Evolutionary conservation across 1,140 invertebrate species (phyloP), one percentile per base, ranked within the genome.

Genomic region (Araneus ventricosus): DNA sequence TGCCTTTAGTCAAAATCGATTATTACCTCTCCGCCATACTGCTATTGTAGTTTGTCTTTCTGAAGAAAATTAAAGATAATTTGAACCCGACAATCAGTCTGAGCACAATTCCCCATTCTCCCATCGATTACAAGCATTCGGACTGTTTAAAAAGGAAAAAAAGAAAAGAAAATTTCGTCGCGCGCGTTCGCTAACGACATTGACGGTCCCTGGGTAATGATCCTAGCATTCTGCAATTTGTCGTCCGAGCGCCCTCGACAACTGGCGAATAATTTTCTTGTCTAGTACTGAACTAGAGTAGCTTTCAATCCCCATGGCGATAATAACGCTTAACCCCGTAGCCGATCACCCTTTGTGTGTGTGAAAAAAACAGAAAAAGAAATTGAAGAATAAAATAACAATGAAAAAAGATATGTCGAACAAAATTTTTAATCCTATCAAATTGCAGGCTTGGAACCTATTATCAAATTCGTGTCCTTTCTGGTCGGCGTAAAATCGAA

Each of bases 391-490:
- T 24, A 70, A 88, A 88, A 88, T 45, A 88, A 88, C 30, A 67
- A n/a, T 17, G 30, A 61, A 87, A 75, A 75, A 34, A 86, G 17
- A 86, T 34, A 86, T 37, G 57, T 52, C 45, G 45, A 61, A 37
- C 57, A 86, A 86, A 80, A 90, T 80, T 90, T 79, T 90, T 90
- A 90, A 90, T 90, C 70, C 75, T 34, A 90, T 90, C 67, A 79
- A 90, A 90, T 90, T 90, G 61, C 70, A 79, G 67, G 41, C 45
- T 90, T 80, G 30, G 52, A 90, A 80, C 88, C 70, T 80, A 80
- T 90, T 90, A 90, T 90, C 88, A 90, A 88, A 88, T 88, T 88
- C 67, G 61, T 88, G 87, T 88, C 63, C 61, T 67, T 45, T 88
- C 45, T 59, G 52, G 34, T 63, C 85, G 14, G 24, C 85, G 57